Evolutionary conservation across 2,113 vertebrate genomes (phyloP), one percentile per base, ranked within the genome.

Genomic region (Gobius niger): DNA sequence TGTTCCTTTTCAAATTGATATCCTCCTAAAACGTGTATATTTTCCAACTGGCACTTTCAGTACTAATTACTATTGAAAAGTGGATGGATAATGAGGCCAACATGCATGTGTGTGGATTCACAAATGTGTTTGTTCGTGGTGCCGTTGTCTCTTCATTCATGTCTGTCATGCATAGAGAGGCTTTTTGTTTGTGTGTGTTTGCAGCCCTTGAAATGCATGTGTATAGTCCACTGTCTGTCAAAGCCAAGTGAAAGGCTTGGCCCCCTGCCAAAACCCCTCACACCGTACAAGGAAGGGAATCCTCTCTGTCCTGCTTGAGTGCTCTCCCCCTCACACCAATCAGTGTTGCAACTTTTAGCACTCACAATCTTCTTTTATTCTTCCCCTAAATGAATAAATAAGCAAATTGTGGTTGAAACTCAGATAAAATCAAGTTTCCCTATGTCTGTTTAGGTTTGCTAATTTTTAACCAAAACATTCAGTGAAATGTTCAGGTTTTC

Each of bases 211-310:
- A 76, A 72, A 80, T 76, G 44, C 50, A 53, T 78, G 63, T 75
- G 64, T 24, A 24, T 47, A 53, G 63, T 73, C 62, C n/a, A 19
- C 47, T 57, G 64, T 87, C 67, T 69, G 60, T 82, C 75, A 79
- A 51, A 73, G 69, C 19, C 16, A 67, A 80, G 80, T 63, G 67
- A 78, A 77, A 74, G 46, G 53, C 64, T 73, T 79, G 81, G 75
- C 68, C 64, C 5, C 0, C 44, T 44, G 74, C 82, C 85, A 82
- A 72, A 62, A 73, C 75, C 53, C 63, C 15, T 75, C 7, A 1
- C 59, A 81, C 83, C 46, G 1, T 80, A 76, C 49, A 63, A 83
- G 83, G 75, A 87, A 78, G 72, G 68, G 75, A 80, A 84, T 86
- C 82, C 73, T 82, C 63, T 71, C 63, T 61, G 62, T 83, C 44